A percentile compares a stretch with the other conserved stretches of the same genome.
Evolutionary conservation across 2,113 vertebrate genomes (phyloP).

Genomic region (Conger conger): DNA sequence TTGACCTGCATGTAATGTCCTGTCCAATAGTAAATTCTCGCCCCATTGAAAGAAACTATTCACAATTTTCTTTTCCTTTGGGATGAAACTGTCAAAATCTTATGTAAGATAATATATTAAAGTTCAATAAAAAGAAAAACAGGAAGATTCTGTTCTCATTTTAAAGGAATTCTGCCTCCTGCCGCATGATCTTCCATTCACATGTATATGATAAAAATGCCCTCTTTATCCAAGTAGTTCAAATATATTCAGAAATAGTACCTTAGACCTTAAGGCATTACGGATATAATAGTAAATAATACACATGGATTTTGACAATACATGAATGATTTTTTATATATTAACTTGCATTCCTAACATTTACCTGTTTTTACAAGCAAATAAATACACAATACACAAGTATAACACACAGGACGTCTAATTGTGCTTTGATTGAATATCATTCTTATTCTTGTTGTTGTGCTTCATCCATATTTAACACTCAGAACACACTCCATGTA

Average conservation of each 20-base stretch:
- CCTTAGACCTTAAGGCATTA: neutral
- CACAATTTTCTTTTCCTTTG: neutral
- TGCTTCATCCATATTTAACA: too few relatives aligned
- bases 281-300: neutral
- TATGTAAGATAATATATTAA: neutral
- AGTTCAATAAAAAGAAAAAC: neutral
- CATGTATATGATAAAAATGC: neutral
- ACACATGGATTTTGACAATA: neutral
- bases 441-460: too few relatives aligned
- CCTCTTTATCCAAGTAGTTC: neutral
- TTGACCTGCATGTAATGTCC: too few relatives aligned
- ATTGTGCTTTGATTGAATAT: too few relatives aligned
- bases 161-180: neutral
- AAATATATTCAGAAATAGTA: neutral
- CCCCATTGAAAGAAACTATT: neutral
- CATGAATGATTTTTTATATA: too few relatives aligned
- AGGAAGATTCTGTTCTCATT: neutral
- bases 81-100: neutral
- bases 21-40: too few relatives aligned
- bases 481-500: too few relatives aligned
- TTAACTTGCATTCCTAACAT: too few relatives aligned
- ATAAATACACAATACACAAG: too few relatives aligned
- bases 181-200: neutral
- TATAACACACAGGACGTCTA: too few relatives aligned
- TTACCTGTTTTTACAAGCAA: too few relatives aligned